phyloP scores from a whole-genome alignment of 2,113 vertebrate species.

The Ptilonorhynchus violaceus region DNA sequence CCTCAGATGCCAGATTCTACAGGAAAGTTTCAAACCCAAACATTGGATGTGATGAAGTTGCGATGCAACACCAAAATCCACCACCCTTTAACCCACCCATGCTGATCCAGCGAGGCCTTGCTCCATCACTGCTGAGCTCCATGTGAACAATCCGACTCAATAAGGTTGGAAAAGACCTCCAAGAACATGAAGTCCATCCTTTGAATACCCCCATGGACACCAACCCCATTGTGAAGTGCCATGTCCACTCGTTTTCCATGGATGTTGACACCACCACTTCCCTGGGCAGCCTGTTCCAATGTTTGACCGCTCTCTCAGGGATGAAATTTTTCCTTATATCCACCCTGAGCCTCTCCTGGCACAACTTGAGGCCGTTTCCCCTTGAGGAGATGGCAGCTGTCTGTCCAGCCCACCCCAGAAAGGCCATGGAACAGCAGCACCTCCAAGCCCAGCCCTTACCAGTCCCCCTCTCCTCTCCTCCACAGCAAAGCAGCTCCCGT shows the following conservation, averaged over 20 bases:
- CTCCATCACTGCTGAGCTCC: not conserved
- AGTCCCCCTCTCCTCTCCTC: not conserved
- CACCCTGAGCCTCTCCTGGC: not conserved
- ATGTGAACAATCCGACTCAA: rapidly evolving
- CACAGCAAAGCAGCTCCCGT: not conserved
- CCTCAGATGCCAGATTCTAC: not conserved
- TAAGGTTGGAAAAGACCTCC: not conserved
- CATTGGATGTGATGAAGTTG: not conserved
- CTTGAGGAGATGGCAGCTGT: not conserved
- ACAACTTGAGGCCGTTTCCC: not conserved
- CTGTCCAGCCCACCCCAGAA: not conserved
- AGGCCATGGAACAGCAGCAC: not conserved
- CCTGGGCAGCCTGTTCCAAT: not conserved
- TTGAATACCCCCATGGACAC: not conserved
- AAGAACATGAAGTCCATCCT: not conserved
- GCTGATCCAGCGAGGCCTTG: rapidly evolving
- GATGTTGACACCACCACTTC: not conserved
- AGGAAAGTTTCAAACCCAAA: not conserved
- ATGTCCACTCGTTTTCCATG: rapidly evolving
- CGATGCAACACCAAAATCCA: rapidly evolving
- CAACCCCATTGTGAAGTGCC: not conserved
- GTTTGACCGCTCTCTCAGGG: rapidly evolving
- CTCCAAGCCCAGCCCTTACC: not conserved
- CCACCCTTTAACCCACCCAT: rapidly evolving
- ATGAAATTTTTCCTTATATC: not conserved